A percentile compares a stretch with the other conserved stretches of the same genome.
These are phyloP conservation scores for Atrichornis clamosus DNA, from an alignment of 2,113 vertebrate genomes.

Conservation along the genomic window DNA sequence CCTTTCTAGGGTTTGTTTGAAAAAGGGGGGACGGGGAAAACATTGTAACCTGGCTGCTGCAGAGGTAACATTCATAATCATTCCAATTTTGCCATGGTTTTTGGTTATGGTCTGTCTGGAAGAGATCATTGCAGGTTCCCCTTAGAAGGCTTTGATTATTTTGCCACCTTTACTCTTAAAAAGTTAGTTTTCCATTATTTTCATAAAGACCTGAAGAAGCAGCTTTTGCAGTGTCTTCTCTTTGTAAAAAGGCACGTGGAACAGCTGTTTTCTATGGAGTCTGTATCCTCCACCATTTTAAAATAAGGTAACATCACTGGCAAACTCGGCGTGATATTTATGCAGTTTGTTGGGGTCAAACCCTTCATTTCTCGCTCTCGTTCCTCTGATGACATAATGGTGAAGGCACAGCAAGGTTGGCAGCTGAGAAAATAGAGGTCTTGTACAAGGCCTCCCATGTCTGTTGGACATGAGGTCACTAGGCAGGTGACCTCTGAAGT, in stretches of 20 bases:
- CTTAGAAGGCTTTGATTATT: background rate
- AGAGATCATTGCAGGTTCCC: background rate
- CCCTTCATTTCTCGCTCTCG: background rate
- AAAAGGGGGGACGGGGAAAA: background rate
- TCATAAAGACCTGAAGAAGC: background rate
- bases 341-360: background rate
- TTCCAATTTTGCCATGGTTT: background rate
- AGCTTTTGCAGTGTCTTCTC: background rate
- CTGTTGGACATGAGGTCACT: background rate
- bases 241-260: background rate
- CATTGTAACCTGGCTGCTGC: background rate
- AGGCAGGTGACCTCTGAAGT: background rate
- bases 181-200: background rate
- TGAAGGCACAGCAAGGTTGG: background rate
- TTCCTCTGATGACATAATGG: background rate
- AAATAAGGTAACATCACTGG: background rate
- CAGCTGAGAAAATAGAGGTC: background rate
- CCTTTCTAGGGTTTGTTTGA: background rate
- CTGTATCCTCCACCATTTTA: background rate
- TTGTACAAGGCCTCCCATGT: background rate
- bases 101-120: background rate
- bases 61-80: background rate
- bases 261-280: rapidly evolving
- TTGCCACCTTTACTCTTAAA: background rate
- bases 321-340: background rate